Evolutionary conservation across 37 sponge, comb jelly and placozoan genomes (phyloP), one percentile per base, ranked within the genome.

Genomic region (Beroe ovata): DNA sequence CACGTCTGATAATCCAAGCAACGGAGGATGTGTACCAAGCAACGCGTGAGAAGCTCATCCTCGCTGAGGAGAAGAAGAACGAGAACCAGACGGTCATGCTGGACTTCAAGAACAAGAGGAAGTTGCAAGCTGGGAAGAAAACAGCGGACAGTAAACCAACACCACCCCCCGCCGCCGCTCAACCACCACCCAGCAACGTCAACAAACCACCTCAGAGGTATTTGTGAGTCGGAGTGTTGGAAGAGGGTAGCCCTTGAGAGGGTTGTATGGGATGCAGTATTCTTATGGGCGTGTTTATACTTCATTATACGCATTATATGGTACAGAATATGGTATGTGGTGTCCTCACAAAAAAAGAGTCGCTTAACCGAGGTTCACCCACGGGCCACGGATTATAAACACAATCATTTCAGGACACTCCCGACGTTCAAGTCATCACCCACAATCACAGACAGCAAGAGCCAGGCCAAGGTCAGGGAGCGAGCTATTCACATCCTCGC

Each of bases 21-120:
- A 69, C 36, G 6, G 71, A 69, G 32, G 71, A 69, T 28, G 71
- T 69, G 18, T 69, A 69, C 25, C 71, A 69, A 38, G 32, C 38
- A 8, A 69, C 71, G 37, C 4, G 38, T 11, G 20, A 69, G 36
- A 69, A 69, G 25, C 19, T 69, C 4, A 69, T 69, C 20, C 36
- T 69, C 4, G 71, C 71, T 2, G 71, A 69, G 71, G 36, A 69
- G 38, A 69, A 34, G 25, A 69, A 69, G 3, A 28, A 69, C 38
- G 71, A 69, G 38, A 69, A 34, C 25, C 71, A 69, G 71, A 34
- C 71, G 20, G 71, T 69, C 1, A 69, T 69, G 71, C 26, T 69
- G 11, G 71, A 69, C 38, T 34, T 69, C 20, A 69, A 69, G 38
- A 69, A 34, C 25, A 69, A 69, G 38, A 29, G 71, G 38, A 69